Evolutionary conservation across 2,113 vertebrate genomes (phyloP).

Genomic region (Mastomys natalensis): DNA sequence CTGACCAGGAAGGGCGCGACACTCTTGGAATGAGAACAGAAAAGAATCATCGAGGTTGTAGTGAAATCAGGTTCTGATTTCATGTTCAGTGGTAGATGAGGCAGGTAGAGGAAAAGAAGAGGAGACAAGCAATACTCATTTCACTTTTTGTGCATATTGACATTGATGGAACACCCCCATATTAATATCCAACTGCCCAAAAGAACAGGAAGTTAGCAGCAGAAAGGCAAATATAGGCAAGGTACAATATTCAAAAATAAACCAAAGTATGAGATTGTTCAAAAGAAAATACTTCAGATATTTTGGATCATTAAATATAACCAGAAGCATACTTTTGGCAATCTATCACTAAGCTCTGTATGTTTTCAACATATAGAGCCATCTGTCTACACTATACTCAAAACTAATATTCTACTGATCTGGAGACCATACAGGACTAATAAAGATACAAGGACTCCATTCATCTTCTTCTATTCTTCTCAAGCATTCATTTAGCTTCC

Average conservation of each 20-base stretch:
- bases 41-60: neutral
- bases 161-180: neutral
- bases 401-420: neutral
- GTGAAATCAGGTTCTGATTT: neutral
- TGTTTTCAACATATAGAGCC: neutral
- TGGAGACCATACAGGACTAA: neutral
- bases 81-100: neutral
- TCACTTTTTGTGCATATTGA: neutral
- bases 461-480: neutral
- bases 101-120: neutral
- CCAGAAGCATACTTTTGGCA: neutral
- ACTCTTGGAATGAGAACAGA: neutral
- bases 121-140: neutral
- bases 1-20: too few species aligned
- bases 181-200: neutral
- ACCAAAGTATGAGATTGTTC: neutral
- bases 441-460: neutral
- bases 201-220: neutral
- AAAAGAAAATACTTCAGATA: neutral
- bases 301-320: neutral
- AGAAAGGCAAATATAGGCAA: neutral
- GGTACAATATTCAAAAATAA: neutral
- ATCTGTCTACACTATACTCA: neutral
- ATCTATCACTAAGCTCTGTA: neutral
- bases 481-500: neutral